Base-by-base conservation (phyloP, 2,888 invertebrate species). In the Emesis russula region DNA sequence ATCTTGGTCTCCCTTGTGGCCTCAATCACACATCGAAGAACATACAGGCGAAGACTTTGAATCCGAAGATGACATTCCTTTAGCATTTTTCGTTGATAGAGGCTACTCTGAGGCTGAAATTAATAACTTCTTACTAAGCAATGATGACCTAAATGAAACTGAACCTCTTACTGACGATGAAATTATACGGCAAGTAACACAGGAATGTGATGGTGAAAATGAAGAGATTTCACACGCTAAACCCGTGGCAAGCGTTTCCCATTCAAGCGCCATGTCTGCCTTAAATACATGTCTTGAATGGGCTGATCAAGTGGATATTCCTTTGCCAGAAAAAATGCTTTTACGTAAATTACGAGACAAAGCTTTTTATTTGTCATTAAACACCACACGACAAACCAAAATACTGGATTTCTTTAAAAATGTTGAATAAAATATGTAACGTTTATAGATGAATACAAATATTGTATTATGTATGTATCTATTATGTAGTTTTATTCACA, bases 271-370 rank as follows among this genome's bases (percentile, higher is more conserved):
- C 1, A 18, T 78, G 68, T 66, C 68, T 68, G 48, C 68, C 36
- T 70, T 70, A 58, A 53, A 80, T 36, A 80, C 71, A 48, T 71
- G 71, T 71, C 53, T 81, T 63, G 63, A 74, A 74, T 74, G 74
- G 81, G 81, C 66, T 74, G 81, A 81, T 36, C 71, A 80, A 80
- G 71, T 80, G 71, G 80, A 80, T 44, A 80, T 80, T 80, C 3
- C 71, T 80, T 53, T 71, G 71, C 80, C 80, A 80, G 80, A 80
- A 80, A 80, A 80, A 73, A 80, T 80, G 80, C 80, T 71, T 80
- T 80, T 71, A 71, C 71, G 80, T 74, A 81, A 81, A 81, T 81
- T 74, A 5, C 38, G 5, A 38, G 38, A 38, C 38, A 38, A 38
- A 38, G 38, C 36, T 38, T 38, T 38, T 38, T 38, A 38, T 38